These are phyloP conservation scores for Clepsis dumicolana DNA, from an alignment of 2,888 invertebrate species.

Conservation along the genomic window DNA sequence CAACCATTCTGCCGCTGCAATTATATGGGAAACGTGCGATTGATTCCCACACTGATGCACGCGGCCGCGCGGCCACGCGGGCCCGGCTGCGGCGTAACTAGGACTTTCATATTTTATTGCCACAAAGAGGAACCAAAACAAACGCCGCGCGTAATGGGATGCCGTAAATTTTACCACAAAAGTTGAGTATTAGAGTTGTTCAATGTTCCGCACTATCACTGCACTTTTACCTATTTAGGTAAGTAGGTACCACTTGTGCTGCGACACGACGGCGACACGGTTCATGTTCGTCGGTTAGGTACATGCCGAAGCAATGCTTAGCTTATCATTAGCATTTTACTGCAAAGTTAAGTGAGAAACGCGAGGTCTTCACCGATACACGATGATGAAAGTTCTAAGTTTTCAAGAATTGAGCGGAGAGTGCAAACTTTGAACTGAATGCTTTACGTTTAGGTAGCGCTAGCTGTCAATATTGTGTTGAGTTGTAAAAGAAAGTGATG, in stretches of 20 bases:
- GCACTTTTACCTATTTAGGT: background rate
- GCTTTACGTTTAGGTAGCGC: too few species aligned
- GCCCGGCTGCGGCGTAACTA: too few species aligned
- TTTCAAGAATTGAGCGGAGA: background rate
- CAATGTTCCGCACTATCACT: constrained; percentile 31
- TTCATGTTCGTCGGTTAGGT: background rate
- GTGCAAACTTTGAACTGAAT: too few species aligned
- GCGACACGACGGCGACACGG: constrained; percentile 15
- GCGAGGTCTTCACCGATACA: background rate
- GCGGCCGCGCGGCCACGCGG: background rate
- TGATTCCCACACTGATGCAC: background rate
- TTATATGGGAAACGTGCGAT: constrained; percentile 24
- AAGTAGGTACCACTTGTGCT: background rate
- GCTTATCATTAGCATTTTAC: background rate
- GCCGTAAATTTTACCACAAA: constrained; percentile 27
- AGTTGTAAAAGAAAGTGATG: background rate
- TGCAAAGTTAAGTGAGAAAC: background rate
- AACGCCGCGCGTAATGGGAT: constrained; percentile 17
- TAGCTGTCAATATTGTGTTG: background rate
- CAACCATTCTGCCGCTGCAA: constrained; percentile 35
- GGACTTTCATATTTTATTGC: constrained; percentile 2
- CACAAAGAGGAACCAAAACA: constrained; percentile 24
- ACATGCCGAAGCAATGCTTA: background rate
- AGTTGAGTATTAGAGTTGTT: constrained; percentile 16
- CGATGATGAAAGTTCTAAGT: too few species aligned